These are phyloP conservation scores for Eidolon dupreanum DNA, from an alignment of 2,797 vertebrate genomes.

Conservation along the genomic window DNA sequence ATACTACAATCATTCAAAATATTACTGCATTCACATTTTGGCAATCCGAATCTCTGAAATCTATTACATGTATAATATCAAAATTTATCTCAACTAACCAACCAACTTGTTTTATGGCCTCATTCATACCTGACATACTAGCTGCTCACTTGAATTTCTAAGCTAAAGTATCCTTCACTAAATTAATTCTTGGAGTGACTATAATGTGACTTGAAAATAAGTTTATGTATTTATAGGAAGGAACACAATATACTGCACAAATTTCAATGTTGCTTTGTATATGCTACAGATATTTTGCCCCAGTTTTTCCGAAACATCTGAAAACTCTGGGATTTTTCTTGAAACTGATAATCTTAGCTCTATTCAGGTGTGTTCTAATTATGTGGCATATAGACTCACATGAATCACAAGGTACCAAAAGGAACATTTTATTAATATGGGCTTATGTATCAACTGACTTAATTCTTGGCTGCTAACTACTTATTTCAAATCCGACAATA, in stretches of 20 bases:
- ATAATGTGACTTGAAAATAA: conserved; percentile 10
- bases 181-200: conserved; percentile 12
- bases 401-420: not conserved
- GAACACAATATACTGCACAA: not conserved
- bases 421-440: not conserved
- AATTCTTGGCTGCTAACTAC: not conserved
- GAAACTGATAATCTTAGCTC: not conserved
- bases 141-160: not conserved
- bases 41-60: not conserved
- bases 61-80: not conserved
- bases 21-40: not conserved
- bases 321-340: not conserved
- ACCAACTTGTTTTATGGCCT: not conserved
- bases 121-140: not conserved
- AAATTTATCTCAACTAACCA: not conserved
- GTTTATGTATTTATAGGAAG: not conserved
- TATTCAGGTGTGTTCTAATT: not conserved
- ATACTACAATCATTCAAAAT: not conserved
- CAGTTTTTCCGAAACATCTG: not conserved
- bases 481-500: not conserved
- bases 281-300: not conserved
- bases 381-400: not conserved
- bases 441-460: not conserved
- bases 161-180: not conserved
- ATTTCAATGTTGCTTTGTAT: not conserved